Conservation (phyloP, 2,797 vertebrate species). For the Rhincodon typus region DNA sequence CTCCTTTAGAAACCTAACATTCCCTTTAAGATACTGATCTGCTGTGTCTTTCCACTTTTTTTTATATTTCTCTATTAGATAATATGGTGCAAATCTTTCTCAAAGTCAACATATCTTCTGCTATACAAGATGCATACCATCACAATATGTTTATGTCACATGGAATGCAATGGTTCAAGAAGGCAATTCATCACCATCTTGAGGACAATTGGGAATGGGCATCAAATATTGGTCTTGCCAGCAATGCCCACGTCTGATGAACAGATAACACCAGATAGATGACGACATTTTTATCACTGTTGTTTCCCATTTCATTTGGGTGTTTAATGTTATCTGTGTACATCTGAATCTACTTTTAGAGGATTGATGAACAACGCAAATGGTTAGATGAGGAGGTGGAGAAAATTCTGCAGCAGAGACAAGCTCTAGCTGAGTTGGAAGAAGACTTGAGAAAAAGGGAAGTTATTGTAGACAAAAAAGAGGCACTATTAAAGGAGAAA, state of each 20-base stretch:
- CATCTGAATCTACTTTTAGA: constrained; percentile 42
- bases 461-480: constrained; percentile 67
- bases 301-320: not conserved
- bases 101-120: not conserved
- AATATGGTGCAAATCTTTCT: not conserved
- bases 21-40: not conserved
- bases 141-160: not conserved
- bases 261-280: not conserved
- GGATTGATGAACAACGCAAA: constrained; percentile 62
- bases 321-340: not conserved
- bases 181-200: no score
- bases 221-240: not conserved
- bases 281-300: not conserved
- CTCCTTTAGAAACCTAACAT: not conserved
- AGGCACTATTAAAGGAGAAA: constrained; percentile 69
- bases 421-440: constrained; percentile 66
- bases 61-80: not conserved
- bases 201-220: not conserved
- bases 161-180: no score
- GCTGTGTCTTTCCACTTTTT: not conserved
- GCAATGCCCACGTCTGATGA: not conserved
- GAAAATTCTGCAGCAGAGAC: constrained; percentile 65
- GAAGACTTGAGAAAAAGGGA: constrained; percentile 74
- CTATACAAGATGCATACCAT: not conserved
- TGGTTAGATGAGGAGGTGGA: constrained; percentile 84